These are phyloP conservation scores for Crocallis elinguaria DNA, from an alignment of 2,888 invertebrate species.

Conservation along the genomic window DNA sequence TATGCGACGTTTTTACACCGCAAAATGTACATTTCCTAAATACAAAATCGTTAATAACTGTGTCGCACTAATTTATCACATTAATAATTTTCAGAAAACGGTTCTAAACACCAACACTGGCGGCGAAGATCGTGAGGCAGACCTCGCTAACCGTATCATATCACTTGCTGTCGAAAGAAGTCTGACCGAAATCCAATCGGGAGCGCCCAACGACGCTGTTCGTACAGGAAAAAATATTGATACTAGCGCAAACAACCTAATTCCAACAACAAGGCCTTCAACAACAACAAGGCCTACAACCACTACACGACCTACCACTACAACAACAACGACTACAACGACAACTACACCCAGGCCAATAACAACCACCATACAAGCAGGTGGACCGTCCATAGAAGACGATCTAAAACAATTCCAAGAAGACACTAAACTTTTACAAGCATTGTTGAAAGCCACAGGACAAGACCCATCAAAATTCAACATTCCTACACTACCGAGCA, in stretches of 20 bases:
- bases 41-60: background rate
- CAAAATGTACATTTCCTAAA: background rate
- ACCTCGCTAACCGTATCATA: slow-evolving; percentile 82
- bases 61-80: background rate
- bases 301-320: slow-evolving; percentile 52
- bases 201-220: slow-evolving; percentile 50
- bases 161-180: slow-evolving; percentile 82
- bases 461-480: slow-evolving; percentile 78
- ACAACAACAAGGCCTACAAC: slow-evolving; percentile 52
- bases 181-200: slow-evolving; percentile 72
- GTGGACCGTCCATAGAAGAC: slow-evolving; percentile 68
- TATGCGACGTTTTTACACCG: too few species aligned
- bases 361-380: slow-evolving; percentile 53
- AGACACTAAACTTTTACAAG: slow-evolving; percentile 77
- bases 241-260: slow-evolving; percentile 53
- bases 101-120: slow-evolving; percentile 69
- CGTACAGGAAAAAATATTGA: slow-evolving; percentile 63
- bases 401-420: slow-evolving; percentile 80
- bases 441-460: slow-evolving; percentile 75
- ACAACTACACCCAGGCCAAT: slow-evolving; percentile 60
- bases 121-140: slow-evolving; percentile 73
- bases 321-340: slow-evolving; percentile 60
- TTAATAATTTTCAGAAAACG: slow-evolving; percentile 68
- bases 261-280: slow-evolving; percentile 54
- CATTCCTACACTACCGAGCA: slow-evolving; percentile 67